A percentile compares a stretch with the other conserved stretches of the same genome.
Evolutionary conservation across 2,888 invertebrate species (phyloP).

Genomic region (Lepidochitona cinerea): DNA sequence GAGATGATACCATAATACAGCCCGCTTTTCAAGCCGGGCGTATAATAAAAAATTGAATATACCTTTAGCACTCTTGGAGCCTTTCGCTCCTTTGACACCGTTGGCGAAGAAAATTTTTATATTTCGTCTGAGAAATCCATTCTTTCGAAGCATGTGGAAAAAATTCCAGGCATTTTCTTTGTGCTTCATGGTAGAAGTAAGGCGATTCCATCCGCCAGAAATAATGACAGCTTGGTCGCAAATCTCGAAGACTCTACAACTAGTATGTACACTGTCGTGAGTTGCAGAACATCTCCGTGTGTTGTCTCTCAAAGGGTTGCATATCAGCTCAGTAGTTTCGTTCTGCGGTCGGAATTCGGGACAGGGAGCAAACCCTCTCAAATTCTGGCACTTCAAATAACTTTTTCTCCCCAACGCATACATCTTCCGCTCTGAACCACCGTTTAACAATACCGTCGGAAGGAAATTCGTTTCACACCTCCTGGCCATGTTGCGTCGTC

Average conservation of each 20-base stretch:
- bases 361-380: constrained; percentile 69
- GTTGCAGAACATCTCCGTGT: constrained; percentile 71
- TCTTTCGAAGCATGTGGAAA: constrained; percentile 69
- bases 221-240: constrained; percentile 74
- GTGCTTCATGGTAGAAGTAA: constrained; percentile 67
- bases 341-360: constrained; percentile 68
- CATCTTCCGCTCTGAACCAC: constrained; percentile 24
- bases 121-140: constrained; percentile 72
- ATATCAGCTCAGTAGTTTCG: constrained; percentile 68
- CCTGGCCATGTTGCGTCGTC: constrained; percentile 61
- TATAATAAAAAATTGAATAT: no score
- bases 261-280: constrained; percentile 66
- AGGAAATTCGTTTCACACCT: constrained; percentile 73
- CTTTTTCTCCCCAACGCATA: constrained; percentile 48
- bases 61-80: constrained; percentile 43
- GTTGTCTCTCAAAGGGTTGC: constrained; percentile 72
- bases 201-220: constrained; percentile 74
- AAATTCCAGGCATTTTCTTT: constrained; percentile 67
- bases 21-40: no score
- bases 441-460: constrained; percentile 68
- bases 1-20: no score
- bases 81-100: constrained; percentile 65
- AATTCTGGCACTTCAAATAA: constrained; percentile 55
- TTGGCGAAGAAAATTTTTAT: constrained; percentile 74
- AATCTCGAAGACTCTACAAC: constrained; percentile 72